phyloP scores from a whole-genome alignment of 2,888 invertebrate species.

The Phanerotoma sp. region DNA sequence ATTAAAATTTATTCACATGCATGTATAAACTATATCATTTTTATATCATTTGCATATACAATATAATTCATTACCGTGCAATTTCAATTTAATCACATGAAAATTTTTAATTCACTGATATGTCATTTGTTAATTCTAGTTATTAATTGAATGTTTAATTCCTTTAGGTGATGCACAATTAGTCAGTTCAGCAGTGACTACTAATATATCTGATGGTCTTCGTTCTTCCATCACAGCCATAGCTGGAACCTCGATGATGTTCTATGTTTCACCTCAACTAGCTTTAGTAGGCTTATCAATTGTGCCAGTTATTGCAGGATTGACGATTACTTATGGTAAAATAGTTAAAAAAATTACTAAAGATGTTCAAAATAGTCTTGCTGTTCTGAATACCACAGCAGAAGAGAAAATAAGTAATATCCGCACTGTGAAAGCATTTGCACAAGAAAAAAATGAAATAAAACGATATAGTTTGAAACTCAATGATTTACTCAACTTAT shows the following conservation, averaged over 20 bases:
- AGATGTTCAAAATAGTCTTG: constrained; percentile 73
- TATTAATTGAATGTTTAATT: constrained; percentile 11
- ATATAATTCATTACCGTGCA: too few species aligned
- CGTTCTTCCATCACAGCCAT: constrained; percentile 83
- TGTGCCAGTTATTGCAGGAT: constrained; percentile 85
- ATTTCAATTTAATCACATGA: too few species aligned
- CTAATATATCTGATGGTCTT: constrained; percentile 93
- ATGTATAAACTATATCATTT: too few species aligned
- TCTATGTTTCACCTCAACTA: constrained; percentile 88
- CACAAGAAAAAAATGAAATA: constrained; percentile 80
- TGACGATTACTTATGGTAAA: constrained; percentile 81
- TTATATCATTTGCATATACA: too few species aligned
- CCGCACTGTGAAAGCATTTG: constrained; percentile 90
- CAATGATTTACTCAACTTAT: constrained; percentile 71
- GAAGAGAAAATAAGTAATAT: constrained; percentile 92
- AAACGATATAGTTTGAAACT: constrained; percentile 69
- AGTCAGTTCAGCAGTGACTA: constrained; percentile 88
- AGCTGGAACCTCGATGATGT: constrained; percentile 93
- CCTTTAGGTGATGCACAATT: constrained; percentile 83
- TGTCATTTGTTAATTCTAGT: neutral
- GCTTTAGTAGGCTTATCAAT: constrained; percentile 83
- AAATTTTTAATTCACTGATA: neutral
- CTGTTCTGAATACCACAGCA: constrained; percentile 62
- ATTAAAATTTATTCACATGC: too few species aligned
- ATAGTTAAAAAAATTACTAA: constrained; percentile 83